Evolutionary conservation across 2,888 invertebrate genomes (phyloP), one percentile per base, ranked within the genome.

Genomic region (Erpobdella octoculata): DNA sequence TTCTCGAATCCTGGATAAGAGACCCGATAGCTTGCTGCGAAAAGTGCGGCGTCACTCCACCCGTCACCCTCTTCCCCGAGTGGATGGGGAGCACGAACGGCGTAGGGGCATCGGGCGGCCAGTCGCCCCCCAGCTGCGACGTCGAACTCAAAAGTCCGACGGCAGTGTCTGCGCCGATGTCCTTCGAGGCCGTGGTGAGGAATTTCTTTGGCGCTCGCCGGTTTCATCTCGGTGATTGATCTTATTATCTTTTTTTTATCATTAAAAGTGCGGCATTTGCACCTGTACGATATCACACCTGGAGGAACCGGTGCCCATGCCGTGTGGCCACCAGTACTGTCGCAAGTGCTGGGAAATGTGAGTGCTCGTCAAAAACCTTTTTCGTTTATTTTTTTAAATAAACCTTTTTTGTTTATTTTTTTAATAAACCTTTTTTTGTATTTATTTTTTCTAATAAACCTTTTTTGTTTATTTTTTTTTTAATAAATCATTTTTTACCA

Each of bases 1-100:
- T 89, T 62, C 81, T 89, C 72, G 88, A 88, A 79, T 86, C 87
- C 73, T 89, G 89, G 89, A 88, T 89, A 86, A 85, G 85, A 74
- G 87, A 89, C 79, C 86, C 89, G 0, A 84, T 86, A 1, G 85
- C 85, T 72, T 88, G 88, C 79, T 89, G 89, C 80, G 87, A 87
- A 79, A 84, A 86, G 75, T 88, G 88, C 72, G 88, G 89, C 73
- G 88, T 89, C 61, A 87, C 87, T 77, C 87, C 88, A 12, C 88
- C 88, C 61, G 81, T 86, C 4, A 78, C 78, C 67, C 73, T 81
- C 21, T 78, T 35, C 67, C 37, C 12, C 25, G 71, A 71, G 9
- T 62, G 64, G 66, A n/a, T n/a, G n/a, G n/a, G 9, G 12, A 12
- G 64, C 35, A 9, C 8, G 9, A 6, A 21, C n/a, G 38, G 66